These are phyloP conservation scores for Xenopus petersii DNA, from an alignment of 2,797 vertebrate species.

Conservation along the genomic window DNA sequence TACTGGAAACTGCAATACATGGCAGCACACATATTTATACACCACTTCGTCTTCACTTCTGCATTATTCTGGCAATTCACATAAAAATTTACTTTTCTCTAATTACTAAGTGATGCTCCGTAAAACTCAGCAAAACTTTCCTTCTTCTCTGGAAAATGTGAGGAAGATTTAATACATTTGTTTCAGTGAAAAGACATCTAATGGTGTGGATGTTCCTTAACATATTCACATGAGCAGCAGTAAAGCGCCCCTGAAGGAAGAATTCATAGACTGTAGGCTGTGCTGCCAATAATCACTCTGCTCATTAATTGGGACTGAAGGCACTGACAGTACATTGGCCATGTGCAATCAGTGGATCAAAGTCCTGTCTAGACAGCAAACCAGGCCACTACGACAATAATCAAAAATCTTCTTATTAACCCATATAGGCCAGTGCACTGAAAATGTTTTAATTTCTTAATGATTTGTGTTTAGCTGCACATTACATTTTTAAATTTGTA, in stretches of 20 bases:
- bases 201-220: background rate
- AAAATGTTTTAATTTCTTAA: no score
- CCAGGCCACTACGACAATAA: background rate
- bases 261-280: slow-evolving; percentile 25
- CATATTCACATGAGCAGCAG: slow-evolving; percentile 23
- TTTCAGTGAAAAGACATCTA: no score
- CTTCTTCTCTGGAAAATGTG: no score
- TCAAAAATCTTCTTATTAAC: background rate
- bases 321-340: slow-evolving; percentile 17
- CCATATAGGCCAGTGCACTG: no score
- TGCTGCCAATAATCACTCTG: slow-evolving; percentile 27
- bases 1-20: background rate
- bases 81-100: background rate
- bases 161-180: no score
- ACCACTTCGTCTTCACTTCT: background rate
- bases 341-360: slow-evolving; percentile 22
- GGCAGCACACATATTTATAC: slow-evolving; percentile 18
- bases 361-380: slow-evolving; percentile 7
- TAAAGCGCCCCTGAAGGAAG: slow-evolving; percentile 26
- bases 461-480: no score
- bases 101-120: no score
- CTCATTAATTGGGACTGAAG: slow-evolving; percentile 28
- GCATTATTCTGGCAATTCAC: slow-evolving; percentile 16
- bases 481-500: no score
- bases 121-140: no score